Percentiles rank a stretch among this genome's conserved stretches.
phyloP scores from a whole-genome alignment of 2,888 invertebrate genomes.

The Sminthurinus aureus region DNA sequence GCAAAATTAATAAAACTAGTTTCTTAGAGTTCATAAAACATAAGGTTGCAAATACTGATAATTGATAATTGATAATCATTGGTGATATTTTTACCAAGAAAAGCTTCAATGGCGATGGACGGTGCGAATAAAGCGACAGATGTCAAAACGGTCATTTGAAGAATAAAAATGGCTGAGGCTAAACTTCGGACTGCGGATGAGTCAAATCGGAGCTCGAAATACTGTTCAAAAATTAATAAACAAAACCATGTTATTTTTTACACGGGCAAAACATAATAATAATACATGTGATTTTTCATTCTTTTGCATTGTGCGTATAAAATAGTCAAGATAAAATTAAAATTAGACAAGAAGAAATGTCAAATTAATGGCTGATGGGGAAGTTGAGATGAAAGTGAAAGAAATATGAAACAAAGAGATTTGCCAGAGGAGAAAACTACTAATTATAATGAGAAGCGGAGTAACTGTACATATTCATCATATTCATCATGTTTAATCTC shows the following conservation, averaged over 20 bases:
- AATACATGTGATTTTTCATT: no score
- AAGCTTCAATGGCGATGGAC: constrained; percentile 60
- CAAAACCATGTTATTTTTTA: not conserved
- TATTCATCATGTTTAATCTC: no score
- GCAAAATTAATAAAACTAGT: no score
- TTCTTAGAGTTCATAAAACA: no score
- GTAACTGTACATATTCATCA: no score
- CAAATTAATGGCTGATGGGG: not conserved
- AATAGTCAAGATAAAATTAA: not conserved
- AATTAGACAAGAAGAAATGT: not conserved
- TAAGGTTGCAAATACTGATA: no score
- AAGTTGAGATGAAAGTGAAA: not conserved
- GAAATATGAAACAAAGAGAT: not conserved
- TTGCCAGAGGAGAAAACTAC: no score
- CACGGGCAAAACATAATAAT: no score
- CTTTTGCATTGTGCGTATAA: no score
- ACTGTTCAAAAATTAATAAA: constrained; percentile 47
- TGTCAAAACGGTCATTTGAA: constrained; percentile 55
- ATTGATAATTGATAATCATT: no score
- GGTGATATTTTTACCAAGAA: no score
- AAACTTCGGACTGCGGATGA: constrained; percentile 50
- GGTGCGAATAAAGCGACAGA: constrained; percentile 62
- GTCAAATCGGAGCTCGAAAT: constrained; percentile 55
- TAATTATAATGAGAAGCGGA: no score
- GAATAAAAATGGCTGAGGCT: constrained; percentile 54